Conservation (phyloP, 2,888 invertebrate species). For the Leucoma salicis region DNA sequence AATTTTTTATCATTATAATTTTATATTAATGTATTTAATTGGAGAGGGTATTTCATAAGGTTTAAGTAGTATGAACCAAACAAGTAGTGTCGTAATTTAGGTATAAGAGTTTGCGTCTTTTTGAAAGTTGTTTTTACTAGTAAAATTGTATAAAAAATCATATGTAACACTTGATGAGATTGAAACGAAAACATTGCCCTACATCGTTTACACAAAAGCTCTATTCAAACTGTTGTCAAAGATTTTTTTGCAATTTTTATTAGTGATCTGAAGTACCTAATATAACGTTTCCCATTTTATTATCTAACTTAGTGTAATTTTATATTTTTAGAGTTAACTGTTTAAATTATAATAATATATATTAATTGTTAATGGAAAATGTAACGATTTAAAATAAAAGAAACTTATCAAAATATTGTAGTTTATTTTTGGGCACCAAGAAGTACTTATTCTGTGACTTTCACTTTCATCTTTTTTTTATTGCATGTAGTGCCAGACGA, state of each 20-base stretch:
- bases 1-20: constrained; percentile 13
- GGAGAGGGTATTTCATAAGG: constrained; percentile 33
- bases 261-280: not conserved
- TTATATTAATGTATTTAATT: constrained; percentile 16
- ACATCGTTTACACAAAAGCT: not conserved
- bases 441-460: too few species aligned
- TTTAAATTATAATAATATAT: constrained; percentile 36
- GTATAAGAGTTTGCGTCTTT: not conserved
- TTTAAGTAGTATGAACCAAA: constrained; percentile 7
- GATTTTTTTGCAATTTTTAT: constrained; percentile 1
- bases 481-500: too few species aligned
- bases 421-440: too few species aligned
- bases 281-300: constrained; percentile 2
- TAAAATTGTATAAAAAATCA: constrained; percentile 2
- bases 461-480: too few species aligned
- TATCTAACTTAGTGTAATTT: constrained; percentile 24
- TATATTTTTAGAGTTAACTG: constrained; percentile 31
- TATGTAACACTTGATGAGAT: not conserved
- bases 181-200: not conserved
- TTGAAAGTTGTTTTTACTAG: constrained; percentile 4
- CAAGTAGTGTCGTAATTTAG: not conserved
- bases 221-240: not conserved
- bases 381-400: constrained; percentile 28
- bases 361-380: constrained; percentile 34
- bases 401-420: constrained; percentile 11